Conservation (phyloP, 2,888 invertebrate genomes). For the Polyploca ridens region DNA sequence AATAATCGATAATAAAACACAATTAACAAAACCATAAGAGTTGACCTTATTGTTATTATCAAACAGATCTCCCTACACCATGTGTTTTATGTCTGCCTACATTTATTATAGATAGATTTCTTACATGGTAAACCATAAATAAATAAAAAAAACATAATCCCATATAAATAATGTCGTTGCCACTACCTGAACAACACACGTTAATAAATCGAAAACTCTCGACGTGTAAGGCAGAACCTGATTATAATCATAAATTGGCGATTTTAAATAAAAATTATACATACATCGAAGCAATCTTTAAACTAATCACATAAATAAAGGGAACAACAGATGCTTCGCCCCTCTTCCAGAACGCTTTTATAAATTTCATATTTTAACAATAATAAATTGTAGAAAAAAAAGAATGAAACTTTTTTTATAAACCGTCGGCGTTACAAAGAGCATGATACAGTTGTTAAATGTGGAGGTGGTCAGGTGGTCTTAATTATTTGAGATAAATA, state of each 20-base stretch:
- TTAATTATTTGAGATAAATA: conserved; percentile 77
- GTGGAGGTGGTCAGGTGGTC: conserved; percentile 66
- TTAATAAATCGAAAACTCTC: conserved; percentile 40
- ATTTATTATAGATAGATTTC: neutral
- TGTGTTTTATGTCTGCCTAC: neutral
- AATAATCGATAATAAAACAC: too few species aligned
- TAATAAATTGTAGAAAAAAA: conserved; percentile 69
- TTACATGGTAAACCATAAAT: neutral
- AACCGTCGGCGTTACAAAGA: conserved; percentile 71
- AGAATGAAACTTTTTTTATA: conserved; percentile 31
- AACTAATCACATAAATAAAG: conserved; percentile 78
- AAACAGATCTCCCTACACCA: neutral
- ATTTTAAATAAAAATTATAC: conserved; percentile 74
- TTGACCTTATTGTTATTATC: too few species aligned
- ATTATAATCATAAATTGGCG: conserved; percentile 75
- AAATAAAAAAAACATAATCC: conserved; percentile 2
- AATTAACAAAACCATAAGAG: too few species aligned
- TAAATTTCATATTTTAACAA: conserved; percentile 71
- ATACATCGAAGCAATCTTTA: conserved; percentile 60
- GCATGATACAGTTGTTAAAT: conserved; percentile 68
- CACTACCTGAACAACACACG: conserved; percentile 16
- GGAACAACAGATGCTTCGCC: conserved; percentile 72
- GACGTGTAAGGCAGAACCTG: conserved; percentile 44
- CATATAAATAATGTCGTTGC: conserved; percentile 3
- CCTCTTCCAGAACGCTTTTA: conserved; percentile 61